Percentiles rank a stretch among this genome's conserved stretches.
These are phyloP conservation scores for Poeciliopsis infans DNA, from an alignment of 2,797 vertebrate genomes.

Conservation along the genomic window DNA sequence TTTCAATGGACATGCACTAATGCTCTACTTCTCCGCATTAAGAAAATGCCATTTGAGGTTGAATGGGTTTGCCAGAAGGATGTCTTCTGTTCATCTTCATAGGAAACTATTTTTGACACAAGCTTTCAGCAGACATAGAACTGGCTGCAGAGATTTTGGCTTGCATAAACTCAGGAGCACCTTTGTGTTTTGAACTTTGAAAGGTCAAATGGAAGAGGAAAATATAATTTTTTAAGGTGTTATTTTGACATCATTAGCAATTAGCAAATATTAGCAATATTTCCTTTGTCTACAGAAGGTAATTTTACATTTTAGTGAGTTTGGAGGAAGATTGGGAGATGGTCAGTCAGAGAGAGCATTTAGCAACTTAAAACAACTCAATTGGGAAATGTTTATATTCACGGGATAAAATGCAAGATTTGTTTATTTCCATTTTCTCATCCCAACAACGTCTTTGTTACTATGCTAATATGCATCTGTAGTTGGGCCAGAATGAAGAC, in stretches of 20 bases:
- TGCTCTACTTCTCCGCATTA: neutral
- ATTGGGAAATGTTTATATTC: neutral
- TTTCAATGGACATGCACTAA: neutral
- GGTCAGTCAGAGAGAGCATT: neutral
- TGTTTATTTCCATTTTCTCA: neutral
- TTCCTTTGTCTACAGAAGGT: neutral
- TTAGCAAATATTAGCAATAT: neutral
- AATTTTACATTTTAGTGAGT: neutral
- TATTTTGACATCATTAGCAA: neutral
- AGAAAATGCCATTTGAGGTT: neutral
- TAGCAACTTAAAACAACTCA: neutral
- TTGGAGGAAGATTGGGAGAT: neutral
- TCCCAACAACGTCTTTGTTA: neutral
- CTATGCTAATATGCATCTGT: conserved; percentile 14
- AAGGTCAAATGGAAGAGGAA: neutral
- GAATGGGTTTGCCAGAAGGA: neutral
- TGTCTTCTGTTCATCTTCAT: neutral
- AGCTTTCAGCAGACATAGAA: neutral
- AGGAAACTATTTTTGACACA: neutral
- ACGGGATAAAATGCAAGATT: neutral
- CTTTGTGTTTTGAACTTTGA: neutral
- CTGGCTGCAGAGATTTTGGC: neutral
- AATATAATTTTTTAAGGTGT: neutral
- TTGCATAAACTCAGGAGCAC: neutral
- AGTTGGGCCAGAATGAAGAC: conserved; percentile 13